Evolutionary conservation across 2,113 vertebrate genomes (phyloP), one percentile per base, ranked within the genome.

Genomic region (Blennius ocellaris): DNA sequence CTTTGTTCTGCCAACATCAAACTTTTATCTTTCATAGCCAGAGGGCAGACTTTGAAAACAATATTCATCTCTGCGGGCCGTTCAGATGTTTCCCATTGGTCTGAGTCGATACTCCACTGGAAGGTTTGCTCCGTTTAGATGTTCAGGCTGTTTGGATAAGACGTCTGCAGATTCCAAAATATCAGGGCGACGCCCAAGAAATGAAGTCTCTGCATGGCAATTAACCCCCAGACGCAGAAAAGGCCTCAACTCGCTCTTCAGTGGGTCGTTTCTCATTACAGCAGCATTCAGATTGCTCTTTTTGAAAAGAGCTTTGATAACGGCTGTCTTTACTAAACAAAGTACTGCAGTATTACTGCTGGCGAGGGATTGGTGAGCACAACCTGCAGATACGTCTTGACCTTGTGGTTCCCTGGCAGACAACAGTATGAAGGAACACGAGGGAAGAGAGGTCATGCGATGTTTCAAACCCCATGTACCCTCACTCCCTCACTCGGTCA

Each of bases 41-140:
- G 40, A 64, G 76, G 79, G 55, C 1, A 0, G 15, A 57, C 77
- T 81, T 76, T 83, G 60, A 83, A 81, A 79, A 65, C 64, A 67
- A 72, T 67, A 59, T 56, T 21, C 40, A 59, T 70, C 80, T 80
- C 70, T 30, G 64, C 56, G 64, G 44, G 52, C 49, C 58, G 8
- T 40, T 76, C 50, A 52, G 63, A 53, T 67, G 60, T 76, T 73
- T 70, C 68, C 61, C 69, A 43, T 40, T 8, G 7, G 52, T 69
- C 45, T 36, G 11, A 73, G 41, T 58, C 58, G 3, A 69, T 61
- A 50, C 55, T 21, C 3, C 6, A n/a, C 65, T 51, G 15, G 10
- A 56, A 14, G 38, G 67, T 56, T 56, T 39, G 36, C 3, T 67
- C n/a, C 36, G 14, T 54, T 17, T 11, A 61, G 30, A 75, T 67